Base-by-base conservation (phyloP, 2,113 vertebrate species). In the Rhombomys opimus region DNA sequence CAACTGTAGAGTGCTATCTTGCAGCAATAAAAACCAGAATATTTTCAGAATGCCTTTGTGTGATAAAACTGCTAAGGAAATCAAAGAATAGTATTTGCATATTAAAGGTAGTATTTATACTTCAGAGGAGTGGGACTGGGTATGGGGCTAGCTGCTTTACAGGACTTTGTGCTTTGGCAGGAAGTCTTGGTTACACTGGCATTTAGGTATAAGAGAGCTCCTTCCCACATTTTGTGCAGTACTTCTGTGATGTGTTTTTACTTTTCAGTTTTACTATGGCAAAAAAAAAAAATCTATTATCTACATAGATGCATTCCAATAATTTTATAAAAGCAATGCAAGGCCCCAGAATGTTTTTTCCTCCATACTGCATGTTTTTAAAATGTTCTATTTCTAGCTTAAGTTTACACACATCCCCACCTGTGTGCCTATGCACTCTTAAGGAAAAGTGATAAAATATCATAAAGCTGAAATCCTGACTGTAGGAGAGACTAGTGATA, bases 61-160 rank as follows among this genome's bases (percentile, higher is more conserved):
- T 75, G 59, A 8, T 80, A 22, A 89, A 89, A 68, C 32, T 67
- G 52, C 27, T 65, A 87, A 46, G 38, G 32, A 61, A 77, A 54
- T 13, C n/a, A 30, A 59, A n/a, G 88, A 77, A 59, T n/a, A 68
- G 6, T 30, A 50, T 12, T 12, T 38, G 35, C 22, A 57, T 4
- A 52, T 75, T 75, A n/a, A 22, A 23, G 10, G 27, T 20, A 22
- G 38, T 3, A 13, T 72, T 84, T 63, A 73, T 38, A 59, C 32
- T 30, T 86, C 61, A 4, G 32, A 65, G 23, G n/a, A 81, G 7
- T 50, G 10, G 50, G 50, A 17, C 9, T 73, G 10, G 20, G 25
- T 52, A 2, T 17, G 1, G n/a, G 0, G 32, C 23, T 38, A 4
- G 35, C 65, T 54, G 18, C 57, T 32, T 22, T 41, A 0, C 0